Evolutionary conservation across 2,888 invertebrate genomes (phyloP), one percentile per base, ranked within the genome.

Genomic region (Protodeltote pygarga): DNA sequence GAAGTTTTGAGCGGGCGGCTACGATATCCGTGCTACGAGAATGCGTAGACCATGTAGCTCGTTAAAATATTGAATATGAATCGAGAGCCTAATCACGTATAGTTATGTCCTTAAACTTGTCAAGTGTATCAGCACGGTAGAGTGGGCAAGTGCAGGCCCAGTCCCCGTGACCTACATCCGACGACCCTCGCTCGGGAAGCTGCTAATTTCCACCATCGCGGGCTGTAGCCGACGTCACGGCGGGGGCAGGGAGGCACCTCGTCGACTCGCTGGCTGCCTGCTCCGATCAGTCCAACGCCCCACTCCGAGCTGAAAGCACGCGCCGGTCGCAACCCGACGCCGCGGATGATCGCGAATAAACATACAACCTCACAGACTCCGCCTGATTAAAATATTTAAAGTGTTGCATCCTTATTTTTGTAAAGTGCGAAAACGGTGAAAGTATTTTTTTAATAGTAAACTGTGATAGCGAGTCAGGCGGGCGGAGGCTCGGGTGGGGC

Each of bases 141-240:
- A 85, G 80, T 86, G 85, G 86, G 87, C 87, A 86, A 89, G 87
- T 87, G 88, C 89, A 89, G 82, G 86, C 83, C 82, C 85, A 88
- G 91, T 87, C 91, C 91, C 91, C 91, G 89, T 91, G 91, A 91
- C 91, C 91, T 88, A 91, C 83, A 89, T 91, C 86, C 75, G 75
- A 75, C 91, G 90, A 89, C 90, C 90, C 90, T 91, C 89, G 89
- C 84, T 83, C 89, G 90, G 89, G 91, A 91, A 91, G 90, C 91
- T 91, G 91, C 88, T 90, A 90, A 91, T 90, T 89, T 89, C 88
- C 89, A 90, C 86, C 89, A 87, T 84, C 85, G 82, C 81, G 77
- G 78, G 77, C 79, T 75, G 74, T 72, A 77, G 81, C 71, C 81
- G 80, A 88, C 89, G 89, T 89, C 89, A 81, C 82, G 70, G 82